Evolutionary conservation across 1,140 invertebrate genomes (phyloP).

Genomic region (Lordiphosa collinella): DNA sequence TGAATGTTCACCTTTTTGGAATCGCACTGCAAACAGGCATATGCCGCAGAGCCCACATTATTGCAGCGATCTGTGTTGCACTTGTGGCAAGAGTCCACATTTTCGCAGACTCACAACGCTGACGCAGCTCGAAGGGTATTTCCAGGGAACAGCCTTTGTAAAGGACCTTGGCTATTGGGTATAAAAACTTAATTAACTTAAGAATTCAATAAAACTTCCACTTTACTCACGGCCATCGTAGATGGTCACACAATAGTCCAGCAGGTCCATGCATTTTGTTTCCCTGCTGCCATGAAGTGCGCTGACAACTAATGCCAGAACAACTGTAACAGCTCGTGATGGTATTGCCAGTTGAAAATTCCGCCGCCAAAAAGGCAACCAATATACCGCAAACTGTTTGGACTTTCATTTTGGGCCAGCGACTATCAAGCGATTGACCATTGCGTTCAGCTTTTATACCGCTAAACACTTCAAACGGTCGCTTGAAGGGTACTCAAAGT

Average conservation of each 20-base stretch:
- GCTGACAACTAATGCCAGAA: conserved; percentile 59
- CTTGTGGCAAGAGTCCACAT: conserved; percentile 48
- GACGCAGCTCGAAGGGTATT: conserved; percentile 50
- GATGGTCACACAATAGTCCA: conserved; percentile 65
- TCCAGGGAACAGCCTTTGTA: conserved; percentile 68
- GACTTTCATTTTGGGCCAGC: conserved; percentile 39
- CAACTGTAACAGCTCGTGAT: conserved; percentile 56
- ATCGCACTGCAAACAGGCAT: conserved; percentile 63
- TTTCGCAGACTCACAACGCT: conserved; percentile 25
- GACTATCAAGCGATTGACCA: conserved; percentile 34
- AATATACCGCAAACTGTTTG: conserved; percentile 37
- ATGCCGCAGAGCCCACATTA: conserved; percentile 51
- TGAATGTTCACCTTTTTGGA: conserved; percentile 40
- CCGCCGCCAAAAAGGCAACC: conserved; percentile 23
- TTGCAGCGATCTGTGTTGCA: conserved; percentile 72
- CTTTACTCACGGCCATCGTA: conserved; percentile 29
- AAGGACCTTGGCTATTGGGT: conserved; percentile 49
- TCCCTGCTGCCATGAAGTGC: conserved; percentile 29
- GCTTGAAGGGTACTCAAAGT: conserved; percentile 45
- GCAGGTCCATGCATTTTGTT: conserved; percentile 39
- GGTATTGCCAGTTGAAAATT: conserved; percentile 24
- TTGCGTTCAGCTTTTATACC: conserved; percentile 52
- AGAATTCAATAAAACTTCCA: neutral
- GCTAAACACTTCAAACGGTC: conserved; percentile 24
- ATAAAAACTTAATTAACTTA: neutral